A percentile compares a stretch with the other conserved stretches of the same genome.
These are phyloP conservation scores for Drosophila saltans DNA, from an alignment of 1,140 invertebrate genomes.

Conservation along the genomic window DNA sequence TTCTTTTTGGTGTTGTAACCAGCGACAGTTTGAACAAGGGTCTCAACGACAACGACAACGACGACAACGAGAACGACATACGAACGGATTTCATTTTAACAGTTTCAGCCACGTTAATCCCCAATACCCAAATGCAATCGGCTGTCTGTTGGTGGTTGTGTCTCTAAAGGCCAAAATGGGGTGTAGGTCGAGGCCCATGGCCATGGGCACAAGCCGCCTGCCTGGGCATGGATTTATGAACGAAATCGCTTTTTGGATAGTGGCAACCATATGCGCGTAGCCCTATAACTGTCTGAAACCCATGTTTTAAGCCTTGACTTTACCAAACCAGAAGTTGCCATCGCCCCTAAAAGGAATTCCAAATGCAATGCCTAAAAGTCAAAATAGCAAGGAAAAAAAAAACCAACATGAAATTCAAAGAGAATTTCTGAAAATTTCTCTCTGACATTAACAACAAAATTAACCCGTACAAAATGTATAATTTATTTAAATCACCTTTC, in stretches of 20 bases:
- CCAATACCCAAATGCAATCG: constrained; percentile 81
- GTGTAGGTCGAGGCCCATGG: constrained; percentile 4
- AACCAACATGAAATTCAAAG: not conserved
- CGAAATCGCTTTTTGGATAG: constrained; percentile 6
- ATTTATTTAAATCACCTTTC: not conserved
- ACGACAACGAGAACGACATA: constrained; percentile 36
- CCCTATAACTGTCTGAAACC: constrained; percentile 31
- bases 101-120: constrained; percentile 78
- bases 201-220: constrained; percentile 14
- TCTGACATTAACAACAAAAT: not conserved
- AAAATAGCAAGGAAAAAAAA: too few relatives aligned
- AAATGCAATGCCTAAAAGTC: not conserved
- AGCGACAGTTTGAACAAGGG: constrained; percentile 72
- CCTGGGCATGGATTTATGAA: constrained; percentile 55
- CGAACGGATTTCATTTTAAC: constrained; percentile 78
- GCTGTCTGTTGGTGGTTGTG: constrained; percentile 55
- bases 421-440: not conserved
- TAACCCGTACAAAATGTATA: not conserved
- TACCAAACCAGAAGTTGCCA: not conserved
- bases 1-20: constrained; percentile 55
- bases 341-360: not conserved
- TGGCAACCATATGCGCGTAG: not conserved
- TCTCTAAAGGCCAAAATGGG: constrained; percentile 52
- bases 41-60: constrained; percentile 46
- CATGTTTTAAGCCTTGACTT: constrained; percentile 43